These are phyloP conservation scores for Molossus alvarezi DNA, from an alignment of 2,797 vertebrate genomes.

Conservation along the genomic window DNA sequence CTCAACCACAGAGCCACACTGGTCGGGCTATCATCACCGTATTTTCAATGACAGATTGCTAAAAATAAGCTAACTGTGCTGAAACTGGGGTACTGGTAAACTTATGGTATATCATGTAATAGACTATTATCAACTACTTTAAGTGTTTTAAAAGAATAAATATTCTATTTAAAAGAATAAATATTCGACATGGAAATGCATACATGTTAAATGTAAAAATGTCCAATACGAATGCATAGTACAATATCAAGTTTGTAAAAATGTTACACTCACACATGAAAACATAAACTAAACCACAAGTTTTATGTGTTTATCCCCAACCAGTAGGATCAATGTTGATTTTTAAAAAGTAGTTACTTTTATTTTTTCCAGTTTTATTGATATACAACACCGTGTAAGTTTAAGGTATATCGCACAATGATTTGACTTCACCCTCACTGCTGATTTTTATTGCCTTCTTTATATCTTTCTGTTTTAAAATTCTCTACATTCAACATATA, in stretches of 20 bases:
- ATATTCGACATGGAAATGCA: background rate
- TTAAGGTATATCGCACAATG: background rate
- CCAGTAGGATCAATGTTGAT: background rate
- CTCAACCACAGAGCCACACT: too few relatives aligned
- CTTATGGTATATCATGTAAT: background rate
- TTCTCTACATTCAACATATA: background rate
- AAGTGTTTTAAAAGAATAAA: slow-evolving; percentile 44
- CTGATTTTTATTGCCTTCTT: background rate
- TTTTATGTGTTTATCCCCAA: background rate
- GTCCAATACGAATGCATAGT: background rate
- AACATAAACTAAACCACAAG: background rate
- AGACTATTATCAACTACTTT: background rate
- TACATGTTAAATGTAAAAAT: background rate
- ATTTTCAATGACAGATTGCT: background rate
- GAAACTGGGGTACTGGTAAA: background rate
- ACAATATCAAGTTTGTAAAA: background rate
- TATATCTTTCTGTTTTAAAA: background rate
- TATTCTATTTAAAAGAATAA: slow-evolving; percentile 21
- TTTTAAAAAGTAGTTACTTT: background rate
- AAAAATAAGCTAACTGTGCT: background rate
- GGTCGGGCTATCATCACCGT: background rate
- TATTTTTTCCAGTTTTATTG: background rate
- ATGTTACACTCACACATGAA: background rate
- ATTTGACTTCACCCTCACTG: background rate
- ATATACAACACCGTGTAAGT: background rate